A percentile compares a stretch with the other conserved stretches of the same genome.
Conservation (phyloP, 2,113 vertebrate species). For the Crotalus viridis region DNA sequence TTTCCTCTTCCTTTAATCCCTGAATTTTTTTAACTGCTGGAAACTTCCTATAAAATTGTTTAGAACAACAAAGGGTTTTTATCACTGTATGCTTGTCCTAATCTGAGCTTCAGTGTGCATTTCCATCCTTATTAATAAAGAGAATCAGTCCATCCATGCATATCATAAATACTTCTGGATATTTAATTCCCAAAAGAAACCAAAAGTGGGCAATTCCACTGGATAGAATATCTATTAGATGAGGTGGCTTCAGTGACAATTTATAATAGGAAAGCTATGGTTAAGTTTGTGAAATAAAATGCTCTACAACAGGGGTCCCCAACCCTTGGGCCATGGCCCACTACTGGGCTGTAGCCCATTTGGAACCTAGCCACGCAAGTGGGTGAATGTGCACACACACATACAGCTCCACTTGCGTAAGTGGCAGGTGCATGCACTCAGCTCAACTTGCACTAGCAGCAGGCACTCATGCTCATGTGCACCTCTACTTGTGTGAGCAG, state of each 20-base stretch:
- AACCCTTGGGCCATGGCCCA: not conserved
- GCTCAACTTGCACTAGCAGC: no score
- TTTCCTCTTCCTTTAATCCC: not conserved
- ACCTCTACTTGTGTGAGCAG: not conserved
- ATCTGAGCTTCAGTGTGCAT: not conserved
- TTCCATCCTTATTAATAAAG: not conserved
- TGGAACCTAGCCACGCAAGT: not conserved
- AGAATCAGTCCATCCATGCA: not conserved
- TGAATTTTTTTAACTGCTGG: not conserved
- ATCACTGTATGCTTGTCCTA: not conserved
- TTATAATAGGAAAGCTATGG: not conserved
- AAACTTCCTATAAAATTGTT: not conserved
- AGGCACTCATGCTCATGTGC: not conserved
- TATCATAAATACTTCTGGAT: not conserved
- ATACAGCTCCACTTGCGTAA: no score
- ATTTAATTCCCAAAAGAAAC: not conserved
- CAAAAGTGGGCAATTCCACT: not conserved
- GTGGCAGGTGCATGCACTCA: no score
- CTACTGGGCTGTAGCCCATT: not conserved
- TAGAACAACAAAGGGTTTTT: not conserved
- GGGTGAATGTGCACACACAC: no score
- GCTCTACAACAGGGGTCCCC: not conserved
- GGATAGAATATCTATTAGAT: no score
- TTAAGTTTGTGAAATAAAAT: not conserved
- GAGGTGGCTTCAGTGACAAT: not conserved